Evolutionary conservation across 2,888 invertebrate genomes (phyloP), one percentile per base, ranked within the genome.

Genomic region (Pilophorus perplexus): DNA sequence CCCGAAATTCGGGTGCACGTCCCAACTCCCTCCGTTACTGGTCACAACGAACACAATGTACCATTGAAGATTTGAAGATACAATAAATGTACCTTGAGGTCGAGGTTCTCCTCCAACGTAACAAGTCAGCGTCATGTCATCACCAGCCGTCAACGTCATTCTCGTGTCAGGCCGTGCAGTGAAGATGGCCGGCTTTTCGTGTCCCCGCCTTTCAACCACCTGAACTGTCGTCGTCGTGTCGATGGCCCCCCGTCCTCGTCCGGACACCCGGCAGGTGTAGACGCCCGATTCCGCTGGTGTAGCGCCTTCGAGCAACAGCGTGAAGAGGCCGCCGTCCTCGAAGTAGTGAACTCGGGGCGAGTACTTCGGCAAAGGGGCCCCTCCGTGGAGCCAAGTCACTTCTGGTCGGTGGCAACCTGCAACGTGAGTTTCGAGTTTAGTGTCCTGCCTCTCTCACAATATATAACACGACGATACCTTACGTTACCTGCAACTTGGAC

Each of bases 121-220:
- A 75, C 91, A 92, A 1, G 90, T 89, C 57, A 93, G 83, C 42
- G 87, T 87, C 71, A 93, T 83, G 74, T 92, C 91, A 78, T 91
- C 91, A 0, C 89, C 90, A 5, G 85, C 82, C 20, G 85, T 84
- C 38, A 90, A 86, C 37, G 84, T 82, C 73, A 92, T 80, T 74
- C 88, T 84, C 68, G 85, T 87, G 64, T 88, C 87, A 0, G 93
- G 93, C 70, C 90, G 81, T 0, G 89, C 87, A 12, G 87, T 79
- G 74, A 93, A 90, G 74, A 86, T 83, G 0, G 91, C 89, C 1
- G 91, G 88, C 75, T 86, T 86, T 3, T 86, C 90, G 48, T 68
- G 68, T 3, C 59, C 60, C 68, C 85, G 85, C 37, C 82, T 79
- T 42, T 50, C 81, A 79, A 52, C 81, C 8, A 66, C 66, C 81